Base-by-base conservation (phyloP, 2,888 invertebrate species). In the Aleiodes leptofemur region DNA sequence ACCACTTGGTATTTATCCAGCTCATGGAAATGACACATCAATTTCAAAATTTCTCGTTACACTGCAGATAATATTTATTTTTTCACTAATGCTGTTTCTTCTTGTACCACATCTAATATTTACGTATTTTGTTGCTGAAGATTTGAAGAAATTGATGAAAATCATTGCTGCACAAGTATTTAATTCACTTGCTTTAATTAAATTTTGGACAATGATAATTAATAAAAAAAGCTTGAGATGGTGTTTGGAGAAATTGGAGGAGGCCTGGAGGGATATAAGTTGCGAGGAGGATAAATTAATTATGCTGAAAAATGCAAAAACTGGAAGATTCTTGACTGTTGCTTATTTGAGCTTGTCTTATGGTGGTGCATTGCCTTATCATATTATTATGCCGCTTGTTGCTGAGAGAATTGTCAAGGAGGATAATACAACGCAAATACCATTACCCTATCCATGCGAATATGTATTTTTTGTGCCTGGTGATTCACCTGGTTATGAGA, bases 281-380 rank as follows among this genome's bases (percentile, higher is more conserved):
- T 83, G 81, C 43, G 83, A 83, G 23, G 83, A 84, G 16, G 87
- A 86, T 70, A 78, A 84, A 6, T 11, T 78, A 14, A 80, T 88
- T 0, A 87, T 88, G 86, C 81, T 75, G 3, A 84, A 83, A 6
- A 85, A 84, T 68, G 88, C 86, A 0, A 84, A 84, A 70, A 82
- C 85, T 50, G 87, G 86, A 0, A 79, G 86, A 31, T 77, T 86
- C 3, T 87, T 86, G 66, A 87, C 86, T 0, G 78, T 82, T 0
- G 78, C 83, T 4, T 88, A 87, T 72, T 73, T 86, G 57, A 82
- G 87, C 5, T 76, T 87, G 4, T 84, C 84, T 0, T 87, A 86
- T 69, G 87, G 87, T 3, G 87, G 86, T 0, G 87, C 86, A 0
- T 74, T 88, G 9, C 87, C 88, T 0, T 88, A 87, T 81, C 86